These are phyloP conservation scores for Philopedon plagiatum DNA, from an alignment of 2,888 invertebrate genomes.

Conservation along the genomic window DNA sequence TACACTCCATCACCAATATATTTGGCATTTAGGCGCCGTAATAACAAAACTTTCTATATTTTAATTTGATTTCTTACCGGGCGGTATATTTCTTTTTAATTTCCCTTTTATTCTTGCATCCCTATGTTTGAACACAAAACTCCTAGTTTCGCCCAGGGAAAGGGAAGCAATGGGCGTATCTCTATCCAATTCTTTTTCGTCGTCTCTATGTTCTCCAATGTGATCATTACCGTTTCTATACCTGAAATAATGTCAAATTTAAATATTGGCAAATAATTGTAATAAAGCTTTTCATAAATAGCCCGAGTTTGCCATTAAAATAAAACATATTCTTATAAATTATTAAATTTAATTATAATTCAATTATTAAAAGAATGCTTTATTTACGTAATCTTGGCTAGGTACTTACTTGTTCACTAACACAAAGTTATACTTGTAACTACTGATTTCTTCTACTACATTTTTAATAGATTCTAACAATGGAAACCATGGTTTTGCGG, in stretches of 20 bases:
- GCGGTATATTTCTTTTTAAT: conserved; percentile 68
- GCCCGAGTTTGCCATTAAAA: too few species aligned
- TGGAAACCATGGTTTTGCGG: conserved; percentile 76
- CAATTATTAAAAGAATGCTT: too few species aligned
- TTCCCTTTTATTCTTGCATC: conserved; percentile 71
- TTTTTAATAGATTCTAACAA: conserved; percentile 71
- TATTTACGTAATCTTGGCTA: too few species aligned
- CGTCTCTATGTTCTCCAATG: conserved; percentile 81
- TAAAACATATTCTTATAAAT: too few species aligned
- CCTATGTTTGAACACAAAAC: conserved; percentile 77
- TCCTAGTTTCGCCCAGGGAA: conserved; percentile 76
- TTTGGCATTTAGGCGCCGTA: too few species aligned
- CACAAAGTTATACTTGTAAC: conserved; percentile 76
- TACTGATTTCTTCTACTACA: conserved; percentile 70
- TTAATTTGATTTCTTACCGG: conserved; percentile 63
- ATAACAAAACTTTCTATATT: too few species aligned
- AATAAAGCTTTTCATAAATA: too few species aligned
- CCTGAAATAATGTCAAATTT: too few species aligned
- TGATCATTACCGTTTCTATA: conserved; percentile 79
- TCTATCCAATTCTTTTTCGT: conserved; percentile 77
- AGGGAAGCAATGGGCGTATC: conserved; percentile 78
- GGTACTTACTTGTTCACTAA: conserved; percentile 75
- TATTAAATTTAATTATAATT: too few species aligned
- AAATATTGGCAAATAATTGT: too few species aligned
- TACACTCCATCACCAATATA: too few species aligned